phyloP scores from a whole-genome alignment of 37 sponge, comb jelly and placozoan species.

The Hormiphora californensis region DNA sequence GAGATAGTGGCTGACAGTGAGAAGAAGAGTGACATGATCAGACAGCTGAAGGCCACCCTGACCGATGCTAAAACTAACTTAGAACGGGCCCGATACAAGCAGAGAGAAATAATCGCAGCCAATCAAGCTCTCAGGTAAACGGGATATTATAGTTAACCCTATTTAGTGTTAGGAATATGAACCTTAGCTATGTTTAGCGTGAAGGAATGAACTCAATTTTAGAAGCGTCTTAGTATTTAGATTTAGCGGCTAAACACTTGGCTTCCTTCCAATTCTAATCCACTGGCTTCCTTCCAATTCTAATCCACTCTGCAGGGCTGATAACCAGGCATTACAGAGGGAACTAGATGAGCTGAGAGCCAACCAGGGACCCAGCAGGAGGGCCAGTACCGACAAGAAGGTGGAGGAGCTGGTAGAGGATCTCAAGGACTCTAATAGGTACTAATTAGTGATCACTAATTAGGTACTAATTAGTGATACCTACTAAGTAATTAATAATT shows the following conservation, averaged over 20 bases:
- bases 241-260: too few species aligned
- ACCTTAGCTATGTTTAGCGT: too few species aligned
- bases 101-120: conserved; percentile 38
- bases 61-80: conserved; percentile 45
- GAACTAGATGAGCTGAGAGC: conserved; percentile 50
- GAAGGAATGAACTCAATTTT: too few species aligned
- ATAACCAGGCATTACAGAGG: conserved; percentile 15
- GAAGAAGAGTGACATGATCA: conserved; percentile 48
- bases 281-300: too few species aligned
- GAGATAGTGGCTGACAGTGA: conserved; percentile 43
- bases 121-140: conserved; percentile 8
- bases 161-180: too few species aligned
- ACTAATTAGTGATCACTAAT: too few species aligned
- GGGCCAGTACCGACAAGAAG: not conserved
- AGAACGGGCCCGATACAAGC: conserved; percentile 47
- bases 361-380: not conserved
- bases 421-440: conserved; percentile 47
- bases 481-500: too few species aligned
- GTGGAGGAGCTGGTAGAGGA: conserved; percentile 33
- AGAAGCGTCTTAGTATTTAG: too few species aligned
- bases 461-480: too few species aligned
- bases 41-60: conserved; percentile 36
- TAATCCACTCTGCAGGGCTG: too few species aligned
- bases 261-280: too few species aligned
- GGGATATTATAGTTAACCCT: too few species aligned